Conservation (phyloP, 2,113 vertebrate genomes). For the Lepidothrix coronata region DNA sequence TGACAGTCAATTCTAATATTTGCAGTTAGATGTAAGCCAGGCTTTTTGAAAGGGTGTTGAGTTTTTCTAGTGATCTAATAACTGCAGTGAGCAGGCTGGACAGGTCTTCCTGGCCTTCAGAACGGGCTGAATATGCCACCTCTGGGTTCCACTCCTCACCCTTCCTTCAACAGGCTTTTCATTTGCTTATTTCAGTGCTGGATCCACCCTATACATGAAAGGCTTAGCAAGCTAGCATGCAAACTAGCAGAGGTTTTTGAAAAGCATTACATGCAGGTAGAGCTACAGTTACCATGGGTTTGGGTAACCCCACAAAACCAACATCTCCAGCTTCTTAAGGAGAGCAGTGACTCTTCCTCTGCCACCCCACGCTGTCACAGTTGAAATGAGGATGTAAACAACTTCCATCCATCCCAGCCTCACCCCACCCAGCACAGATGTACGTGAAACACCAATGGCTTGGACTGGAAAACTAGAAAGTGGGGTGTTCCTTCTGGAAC, state of each 20-base stretch:
- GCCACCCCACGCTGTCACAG: not conserved
- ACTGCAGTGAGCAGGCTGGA: not conserved
- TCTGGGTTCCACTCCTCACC: not conserved
- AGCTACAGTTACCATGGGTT: not conserved
- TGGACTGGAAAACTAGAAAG: not conserved
- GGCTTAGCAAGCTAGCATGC: not conserved
- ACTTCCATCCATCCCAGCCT: not conserved
- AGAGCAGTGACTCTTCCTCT: not conserved
- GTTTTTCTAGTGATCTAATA: not conserved
- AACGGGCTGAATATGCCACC: not conserved
- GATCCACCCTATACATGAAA: conserved; percentile 23
- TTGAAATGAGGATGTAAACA: not conserved
- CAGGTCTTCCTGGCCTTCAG: not conserved
- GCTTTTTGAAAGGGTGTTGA: not conserved
- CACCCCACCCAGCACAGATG: not conserved
- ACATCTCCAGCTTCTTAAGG: not conserved
- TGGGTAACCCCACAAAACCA: not conserved
- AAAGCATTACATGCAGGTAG: not conserved
- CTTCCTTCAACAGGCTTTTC: not conserved
- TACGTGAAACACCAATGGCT: not conserved
- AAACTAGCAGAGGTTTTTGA: not conserved
- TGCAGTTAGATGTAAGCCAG: not conserved
- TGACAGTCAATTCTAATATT: not conserved
- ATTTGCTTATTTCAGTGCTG: conserved; percentile 16
- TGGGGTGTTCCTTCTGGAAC: not conserved